phyloP scores from a whole-genome alignment of 2,797 vertebrate species.

The Cossypha polioptera region DNA sequence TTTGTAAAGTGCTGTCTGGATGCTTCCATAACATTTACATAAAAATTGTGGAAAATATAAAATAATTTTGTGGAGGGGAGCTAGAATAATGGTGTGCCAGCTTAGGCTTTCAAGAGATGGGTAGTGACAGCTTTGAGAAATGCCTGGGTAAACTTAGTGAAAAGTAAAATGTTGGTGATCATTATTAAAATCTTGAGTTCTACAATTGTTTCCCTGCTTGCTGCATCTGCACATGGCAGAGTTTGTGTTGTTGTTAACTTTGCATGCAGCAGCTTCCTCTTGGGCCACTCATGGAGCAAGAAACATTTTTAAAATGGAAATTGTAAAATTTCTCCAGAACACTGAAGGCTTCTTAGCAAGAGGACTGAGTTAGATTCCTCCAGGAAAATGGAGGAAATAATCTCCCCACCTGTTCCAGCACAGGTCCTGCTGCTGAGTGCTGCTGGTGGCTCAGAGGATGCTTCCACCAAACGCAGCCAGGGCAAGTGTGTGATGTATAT shows the following conservation, averaged over 20 bases:
- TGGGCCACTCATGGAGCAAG: background rate
- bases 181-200: background rate
- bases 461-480: accelerated
- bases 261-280: background rate
- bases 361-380: background rate
- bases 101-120: background rate
- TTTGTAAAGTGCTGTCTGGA: background rate
- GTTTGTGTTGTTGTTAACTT: background rate
- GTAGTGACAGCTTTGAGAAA: background rate
- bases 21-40: background rate
- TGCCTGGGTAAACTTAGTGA: background rate
- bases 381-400: background rate
- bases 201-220: accelerated
- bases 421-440: background rate
- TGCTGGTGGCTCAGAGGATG: background rate
- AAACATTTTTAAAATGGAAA: accelerated
- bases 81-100: background rate
- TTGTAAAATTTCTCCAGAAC: background rate
- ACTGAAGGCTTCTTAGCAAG: background rate
- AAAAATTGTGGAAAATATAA: background rate
- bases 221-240: accelerated
- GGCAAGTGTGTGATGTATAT: accelerated
- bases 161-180: background rate
- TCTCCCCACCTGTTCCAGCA: accelerated
- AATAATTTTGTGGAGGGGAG: background rate